Conservation (phyloP, 2,888 invertebrate species). For the Scaptomyza tumidula region DNA sequence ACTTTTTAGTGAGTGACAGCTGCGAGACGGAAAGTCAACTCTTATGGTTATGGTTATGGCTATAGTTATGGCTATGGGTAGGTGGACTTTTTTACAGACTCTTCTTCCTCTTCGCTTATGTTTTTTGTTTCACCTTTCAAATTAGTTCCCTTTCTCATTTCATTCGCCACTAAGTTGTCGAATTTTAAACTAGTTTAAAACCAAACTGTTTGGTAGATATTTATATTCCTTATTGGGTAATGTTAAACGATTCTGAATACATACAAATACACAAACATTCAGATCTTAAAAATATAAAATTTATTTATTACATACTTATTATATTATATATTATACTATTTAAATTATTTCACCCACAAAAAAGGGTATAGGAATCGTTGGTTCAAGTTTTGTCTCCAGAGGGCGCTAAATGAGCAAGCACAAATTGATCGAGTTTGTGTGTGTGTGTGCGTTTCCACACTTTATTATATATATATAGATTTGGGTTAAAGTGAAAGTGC, state of each 20-base stretch:
- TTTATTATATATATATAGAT: slow-evolving; percentile 46
- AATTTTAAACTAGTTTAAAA: slow-evolving; percentile 18
- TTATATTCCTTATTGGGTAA: not conserved
- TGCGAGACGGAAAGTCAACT: not conserved
- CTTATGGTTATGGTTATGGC: slow-evolving; percentile 7
- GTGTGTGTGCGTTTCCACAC: slow-evolving; percentile 6
- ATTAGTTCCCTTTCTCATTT: slow-evolving; percentile 14
- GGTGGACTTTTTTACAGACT: slow-evolving; percentile 24
- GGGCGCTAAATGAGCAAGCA: slow-evolving; percentile 46
- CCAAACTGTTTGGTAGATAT: slow-evolving; percentile 19
- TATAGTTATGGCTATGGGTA: slow-evolving; percentile 18
- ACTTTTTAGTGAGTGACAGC: not conserved
- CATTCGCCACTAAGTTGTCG: slow-evolving; percentile 9
- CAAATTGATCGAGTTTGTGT: slow-evolving; percentile 4
- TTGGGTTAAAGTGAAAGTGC: slow-evolving; percentile 77
- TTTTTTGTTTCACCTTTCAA: slow-evolving; percentile 8
- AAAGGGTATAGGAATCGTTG: slow-evolving; percentile 13
- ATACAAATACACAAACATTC: no score
- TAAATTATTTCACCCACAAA: not conserved
- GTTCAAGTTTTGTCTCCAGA: slow-evolving; percentile 22
- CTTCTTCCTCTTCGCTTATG: not conserved
- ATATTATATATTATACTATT: no score
- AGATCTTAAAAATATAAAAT: no score
- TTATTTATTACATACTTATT: no score
- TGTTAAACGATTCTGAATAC: no score